Evolutionary conservation across 2,797 vertebrate species (phyloP).

Genomic region (Pangasius larnaudii): DNA sequence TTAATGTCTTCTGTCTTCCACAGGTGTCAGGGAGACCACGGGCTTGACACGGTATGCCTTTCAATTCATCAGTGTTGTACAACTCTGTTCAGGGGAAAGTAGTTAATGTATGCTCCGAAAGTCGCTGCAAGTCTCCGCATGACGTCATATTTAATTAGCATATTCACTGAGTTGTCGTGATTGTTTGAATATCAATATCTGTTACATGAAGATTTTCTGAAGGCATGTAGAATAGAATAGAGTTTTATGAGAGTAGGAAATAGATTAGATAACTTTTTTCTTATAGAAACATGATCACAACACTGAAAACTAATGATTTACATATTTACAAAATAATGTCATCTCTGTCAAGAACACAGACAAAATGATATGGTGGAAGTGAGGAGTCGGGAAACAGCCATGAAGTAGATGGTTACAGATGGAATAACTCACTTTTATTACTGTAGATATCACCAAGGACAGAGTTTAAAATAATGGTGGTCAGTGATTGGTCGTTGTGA

Average conservation of each 20-base stretch:
- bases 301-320: too few species aligned
- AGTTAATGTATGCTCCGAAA: background rate
- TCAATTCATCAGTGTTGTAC: background rate
- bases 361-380: too few species aligned
- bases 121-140: background rate
- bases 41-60: background rate
- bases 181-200: background rate
- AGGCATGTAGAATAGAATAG: background rate
- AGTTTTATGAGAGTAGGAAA: background rate
- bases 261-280: background rate
- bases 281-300: background rate
- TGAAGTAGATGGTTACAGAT: too few species aligned
- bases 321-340: too few species aligned
- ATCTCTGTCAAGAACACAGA: too few species aligned
- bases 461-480: too few species aligned
- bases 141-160: background rate
- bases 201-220: background rate
- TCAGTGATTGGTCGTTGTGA: background rate
- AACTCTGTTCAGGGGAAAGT: background rate
- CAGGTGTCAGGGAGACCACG: background rate
- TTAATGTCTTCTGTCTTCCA: background rate
- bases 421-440: too few species aligned
- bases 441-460: too few species aligned
- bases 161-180: background rate
- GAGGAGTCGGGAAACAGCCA: too few species aligned